These are phyloP conservation scores for Phalacrocorax brasilianus DNA, from an alignment of 2,113 vertebrate genomes.

Conservation along the genomic window DNA sequence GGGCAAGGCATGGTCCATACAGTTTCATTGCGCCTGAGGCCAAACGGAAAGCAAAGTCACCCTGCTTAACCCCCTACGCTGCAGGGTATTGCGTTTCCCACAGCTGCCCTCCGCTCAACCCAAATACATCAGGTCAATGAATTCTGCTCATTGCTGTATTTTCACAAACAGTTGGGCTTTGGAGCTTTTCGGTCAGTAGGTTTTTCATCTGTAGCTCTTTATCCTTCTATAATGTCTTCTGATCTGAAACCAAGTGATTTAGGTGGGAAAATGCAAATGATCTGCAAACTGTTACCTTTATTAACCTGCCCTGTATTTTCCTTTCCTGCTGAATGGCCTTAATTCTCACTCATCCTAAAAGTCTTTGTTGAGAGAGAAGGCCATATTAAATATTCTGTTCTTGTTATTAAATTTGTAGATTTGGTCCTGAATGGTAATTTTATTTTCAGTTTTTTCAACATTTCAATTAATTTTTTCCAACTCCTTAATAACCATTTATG, in stretches of 20 bases:
- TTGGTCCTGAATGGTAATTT: neutral
- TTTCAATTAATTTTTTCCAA: neutral
- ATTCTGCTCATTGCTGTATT: neutral
- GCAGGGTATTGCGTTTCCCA: neutral
- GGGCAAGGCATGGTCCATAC: fast-evolving
- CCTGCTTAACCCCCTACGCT: fast-evolving
- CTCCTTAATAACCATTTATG: neutral
- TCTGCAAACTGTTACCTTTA: neutral
- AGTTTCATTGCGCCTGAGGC: fast-evolving
- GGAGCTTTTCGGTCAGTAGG: neutral
- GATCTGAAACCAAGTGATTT: neutral
- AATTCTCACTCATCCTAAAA: neutral
- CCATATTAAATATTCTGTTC: neutral
- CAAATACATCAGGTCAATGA: too few relatives aligned
- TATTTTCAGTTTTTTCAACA: neutral
- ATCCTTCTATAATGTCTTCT: too few relatives aligned
- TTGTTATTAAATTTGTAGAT: neutral
- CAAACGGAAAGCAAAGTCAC: neutral
- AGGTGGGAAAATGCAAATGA: neutral
- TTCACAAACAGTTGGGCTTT: neutral
- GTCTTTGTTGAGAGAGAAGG: neutral
- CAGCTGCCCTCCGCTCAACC: neutral
- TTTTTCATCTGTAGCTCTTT: neutral
- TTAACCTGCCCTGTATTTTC: neutral
- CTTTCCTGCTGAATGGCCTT: neutral